Conservation (phyloP, 1,140 invertebrate species). For the Ostrea denselamellosa region DNA sequence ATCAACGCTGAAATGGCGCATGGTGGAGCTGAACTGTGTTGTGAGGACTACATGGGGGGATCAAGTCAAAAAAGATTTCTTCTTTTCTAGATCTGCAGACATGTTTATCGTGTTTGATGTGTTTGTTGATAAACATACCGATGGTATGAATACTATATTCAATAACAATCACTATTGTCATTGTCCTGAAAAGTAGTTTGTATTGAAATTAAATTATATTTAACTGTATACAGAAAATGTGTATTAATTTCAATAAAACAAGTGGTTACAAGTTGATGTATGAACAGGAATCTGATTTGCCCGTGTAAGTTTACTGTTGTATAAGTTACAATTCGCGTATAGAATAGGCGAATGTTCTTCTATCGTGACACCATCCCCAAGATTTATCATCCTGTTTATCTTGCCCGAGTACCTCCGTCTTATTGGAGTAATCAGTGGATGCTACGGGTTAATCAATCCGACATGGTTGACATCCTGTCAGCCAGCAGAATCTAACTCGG, state of each 20-base stretch:
- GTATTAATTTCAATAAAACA: too few relatives aligned
- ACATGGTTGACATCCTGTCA: conserved; percentile 28
- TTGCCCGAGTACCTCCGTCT: conserved; percentile 28
- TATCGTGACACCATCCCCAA: conserved; percentile 40
- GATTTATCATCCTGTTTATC: conserved; percentile 42
- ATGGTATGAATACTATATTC: too few relatives aligned
- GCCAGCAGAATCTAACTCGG: conserved; percentile 39
- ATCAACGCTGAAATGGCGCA: conserved; percentile 40
- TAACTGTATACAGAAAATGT: too few relatives aligned
- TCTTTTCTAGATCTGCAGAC: not conserved
- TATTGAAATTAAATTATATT: too few relatives aligned
- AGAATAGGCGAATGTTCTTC: not conserved
- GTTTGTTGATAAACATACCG: too few relatives aligned
- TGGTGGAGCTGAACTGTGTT: conserved; percentile 6
- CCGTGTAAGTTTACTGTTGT: too few relatives aligned
- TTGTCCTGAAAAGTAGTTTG: too few relatives aligned
- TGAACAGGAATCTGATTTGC: too few relatives aligned
- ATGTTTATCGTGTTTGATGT: not conserved
- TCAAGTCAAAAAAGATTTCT: not conserved
- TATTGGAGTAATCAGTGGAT: conserved; percentile 36
- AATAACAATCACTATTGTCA: too few relatives aligned
- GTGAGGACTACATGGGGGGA: not conserved
- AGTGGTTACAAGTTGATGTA: too few relatives aligned
- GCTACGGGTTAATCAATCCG: conserved; percentile 41
- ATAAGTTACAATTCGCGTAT: not conserved